Base-by-base conservation (phyloP, 2,113 vertebrate genomes). In the Opisthocomus hoazin region DNA sequence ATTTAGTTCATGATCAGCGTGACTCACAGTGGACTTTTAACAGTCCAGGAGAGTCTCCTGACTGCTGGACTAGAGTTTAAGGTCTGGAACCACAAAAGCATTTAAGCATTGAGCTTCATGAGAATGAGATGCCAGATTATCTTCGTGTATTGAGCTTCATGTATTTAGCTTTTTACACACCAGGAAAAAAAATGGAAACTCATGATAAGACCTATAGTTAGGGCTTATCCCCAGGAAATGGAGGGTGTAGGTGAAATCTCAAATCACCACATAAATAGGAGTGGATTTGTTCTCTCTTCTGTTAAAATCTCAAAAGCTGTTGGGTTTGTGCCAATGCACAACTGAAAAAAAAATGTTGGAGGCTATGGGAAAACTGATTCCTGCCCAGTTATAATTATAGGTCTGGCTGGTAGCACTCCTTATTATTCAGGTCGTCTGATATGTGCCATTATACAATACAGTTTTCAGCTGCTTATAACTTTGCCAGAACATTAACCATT, bases 341-440 rank as follows among this genome's bases (percentile, higher is more conserved):
- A 81, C 39, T 54, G 39, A 90, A 97, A 93, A 97, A 93, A 82
- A 83, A 77, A 76, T 50, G 37, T 84, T 91, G 73, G 51, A 90
- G 46, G 46, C 60, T 87, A 90, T 84, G 91, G 74, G 94, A 96
- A 96, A 96, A 79, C 9, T 68, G 36, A 82, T 64, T 92, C 87
- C 63, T 95, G 77, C 10, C 61, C 91, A 82, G 24, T 89, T 95
- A 81, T 91, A 89, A 94, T 96, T 91, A 94, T 95, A 94, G 45
- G 22, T 75, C 87, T 93, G 91, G 80, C 78, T 95, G 78, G 95
- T 95, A 95, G 53, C 65, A 65, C 69, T 89, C 48, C 4, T 1
- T 84, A 43, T 89, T 95, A 89, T 76, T 82, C 89, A 93, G 77
- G 77, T 91, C 15, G 53, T 78, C 83, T 89, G 84, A 94, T 84